These are phyloP conservation scores for Tinamus major DNA, from an alignment of 2,797 vertebrate genomes.

Conservation along the genomic window DNA sequence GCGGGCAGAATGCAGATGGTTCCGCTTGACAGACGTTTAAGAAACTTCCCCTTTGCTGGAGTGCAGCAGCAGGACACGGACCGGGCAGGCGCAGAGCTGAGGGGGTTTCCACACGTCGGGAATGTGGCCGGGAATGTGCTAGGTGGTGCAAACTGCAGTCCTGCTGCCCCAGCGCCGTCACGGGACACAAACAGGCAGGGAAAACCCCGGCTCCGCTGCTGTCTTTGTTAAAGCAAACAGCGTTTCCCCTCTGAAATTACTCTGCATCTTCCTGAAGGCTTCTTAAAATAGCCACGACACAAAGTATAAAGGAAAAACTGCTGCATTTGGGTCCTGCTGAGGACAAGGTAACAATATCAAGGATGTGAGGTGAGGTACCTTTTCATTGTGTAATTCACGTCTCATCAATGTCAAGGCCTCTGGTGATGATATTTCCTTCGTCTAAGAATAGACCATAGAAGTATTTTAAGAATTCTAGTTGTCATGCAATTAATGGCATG, in stretches of 20 bases:
- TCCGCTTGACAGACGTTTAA: fast-evolving
- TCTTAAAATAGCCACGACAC: background rate
- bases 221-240: background rate
- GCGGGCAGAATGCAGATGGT: fast-evolving
- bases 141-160: fast-evolving
- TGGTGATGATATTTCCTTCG: slow-evolving; percentile 46
- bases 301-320: background rate
- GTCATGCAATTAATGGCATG: slow-evolving; percentile 52
- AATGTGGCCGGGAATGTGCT: background rate
- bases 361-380: slow-evolving; percentile 5
- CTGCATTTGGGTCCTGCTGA: slow-evolving; percentile 25
- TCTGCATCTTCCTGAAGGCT: background rate
- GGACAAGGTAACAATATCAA: slow-evolving; percentile 17
- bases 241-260: background rate
- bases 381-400: slow-evolving; percentile 39
- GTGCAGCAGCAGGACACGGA: fast-evolving
- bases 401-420: slow-evolving; percentile 25
- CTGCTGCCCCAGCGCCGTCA: fast-evolving
- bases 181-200: fast-evolving
- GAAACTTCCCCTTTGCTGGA: fast-evolving
- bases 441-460: slow-evolving; percentile 58
- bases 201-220: background rate
- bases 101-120: fast-evolving
- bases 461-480: slow-evolving; percentile 68
- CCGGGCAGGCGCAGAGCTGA: background rate